Conservation (phyloP, 2,888 invertebrate genomes). For the Apamea anceps region DNA sequence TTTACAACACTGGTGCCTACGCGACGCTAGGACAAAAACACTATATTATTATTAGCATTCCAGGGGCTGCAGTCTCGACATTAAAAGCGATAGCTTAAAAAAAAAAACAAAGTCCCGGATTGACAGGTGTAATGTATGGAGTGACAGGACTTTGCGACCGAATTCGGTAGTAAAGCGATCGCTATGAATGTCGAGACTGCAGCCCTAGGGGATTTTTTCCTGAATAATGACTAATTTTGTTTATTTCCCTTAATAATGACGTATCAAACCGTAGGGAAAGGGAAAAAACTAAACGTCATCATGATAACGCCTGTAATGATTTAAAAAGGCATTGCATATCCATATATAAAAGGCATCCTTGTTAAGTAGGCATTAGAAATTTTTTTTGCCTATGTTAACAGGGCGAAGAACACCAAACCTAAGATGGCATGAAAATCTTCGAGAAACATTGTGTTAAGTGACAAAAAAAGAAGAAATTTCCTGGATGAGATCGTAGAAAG, state of each 20-base stretch:
- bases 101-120: too few species aligned
- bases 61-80: background rate
- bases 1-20: background rate
- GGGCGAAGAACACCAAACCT: background rate
- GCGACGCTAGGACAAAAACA: background rate
- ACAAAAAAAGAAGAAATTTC: background rate
- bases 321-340: background rate
- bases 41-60: background rate
- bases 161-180: too few species aligned
- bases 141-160: too few species aligned
- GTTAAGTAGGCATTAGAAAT: background rate
- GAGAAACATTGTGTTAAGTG: background rate
- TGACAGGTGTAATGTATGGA: too few species aligned
- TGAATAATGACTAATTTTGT: background rate
- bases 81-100: too few species aligned
- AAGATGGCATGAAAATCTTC: background rate
- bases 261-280: constrained; percentile 17
- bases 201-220: constrained; percentile 4
- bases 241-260: background rate
- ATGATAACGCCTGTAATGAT: background rate
- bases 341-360: too few species aligned
- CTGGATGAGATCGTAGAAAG: too few species aligned
- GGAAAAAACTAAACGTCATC: constrained; percentile 33
- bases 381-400: too few species aligned
- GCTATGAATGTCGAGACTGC: too few species aligned